Evolutionary conservation across 1,140 invertebrate species (phyloP), one percentile per base, ranked within the genome.

Genomic region (Tribolium madens): DNA sequence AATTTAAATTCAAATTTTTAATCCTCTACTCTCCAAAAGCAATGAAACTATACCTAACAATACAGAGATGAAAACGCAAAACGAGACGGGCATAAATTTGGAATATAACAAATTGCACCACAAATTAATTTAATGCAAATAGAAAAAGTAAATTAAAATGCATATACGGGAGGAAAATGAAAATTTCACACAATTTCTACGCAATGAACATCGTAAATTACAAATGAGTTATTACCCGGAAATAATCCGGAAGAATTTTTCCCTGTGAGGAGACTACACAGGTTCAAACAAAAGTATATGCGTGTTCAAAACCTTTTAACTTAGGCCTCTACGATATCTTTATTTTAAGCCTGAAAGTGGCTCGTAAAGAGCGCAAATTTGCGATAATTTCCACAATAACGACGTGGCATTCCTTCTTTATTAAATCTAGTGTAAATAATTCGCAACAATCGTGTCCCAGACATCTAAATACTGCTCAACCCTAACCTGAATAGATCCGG

Each of bases 351-450:
- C 7, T 21, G 9, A 6, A 57, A 57, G 18, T 26, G n/a, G 17
- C 15, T 57, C 15, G 52, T 57, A 57, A 57, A 57, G 15, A 26
- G 15, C 15, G 18, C 31, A 64, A 64, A 64, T 64, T 64, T 64
- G 57, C 26, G 57, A 64, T 33, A 60, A 60, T 60, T 60, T 60
- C 53, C 12, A 15, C 50, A 52, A 52, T 52, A 18, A 57, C 52
- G 52, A 21, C 18, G 13, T 57, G 9, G 9, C 36, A 42, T 42
- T 42, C 36, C 36, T n/a, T 3, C 21, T 64, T 64, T 64, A 64
- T 64, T 64, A 64, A 64, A 64, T 64, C 57, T 64, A 64, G 21
- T 18, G 57, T 64, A 33, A 33, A 64, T 31, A 33, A 64, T 64
- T 64, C 14, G 57, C 26, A 13, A 64, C 21, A 18, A 57, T 57